Evolutionary conservation across 2,113 vertebrate genomes (phyloP).

Genomic region (Mystacornis crossleyi): DNA sequence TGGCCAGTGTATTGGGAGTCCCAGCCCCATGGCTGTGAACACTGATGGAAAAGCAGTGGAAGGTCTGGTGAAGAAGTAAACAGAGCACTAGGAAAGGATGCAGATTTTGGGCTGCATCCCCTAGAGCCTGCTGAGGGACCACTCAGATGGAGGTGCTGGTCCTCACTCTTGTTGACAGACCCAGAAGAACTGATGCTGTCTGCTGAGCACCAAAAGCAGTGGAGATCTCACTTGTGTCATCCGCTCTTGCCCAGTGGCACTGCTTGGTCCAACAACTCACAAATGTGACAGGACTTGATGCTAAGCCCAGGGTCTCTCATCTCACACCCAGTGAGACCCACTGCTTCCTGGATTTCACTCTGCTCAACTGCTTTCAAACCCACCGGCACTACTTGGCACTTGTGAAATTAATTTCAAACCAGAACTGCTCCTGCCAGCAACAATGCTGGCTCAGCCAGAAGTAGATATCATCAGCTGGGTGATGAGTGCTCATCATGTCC

Average conservation of each 20-base stretch:
- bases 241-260: not conserved
- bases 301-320: not conserved
- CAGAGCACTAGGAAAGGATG: not conserved
- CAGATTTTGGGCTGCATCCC: not conserved
- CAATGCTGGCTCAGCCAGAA: not conserved
- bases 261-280: not conserved
- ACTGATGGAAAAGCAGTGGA: not conserved
- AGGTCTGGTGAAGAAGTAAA: not conserved
- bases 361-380: not conserved
- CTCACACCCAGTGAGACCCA: not conserved
- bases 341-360: not conserved
- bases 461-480: not conserved
- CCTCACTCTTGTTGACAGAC: not conserved
- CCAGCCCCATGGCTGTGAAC: accelerated
- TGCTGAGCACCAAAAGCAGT: not conserved
- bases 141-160: not conserved
- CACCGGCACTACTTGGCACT: not conserved
- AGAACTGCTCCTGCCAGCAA: not conserved
- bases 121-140: not conserved
- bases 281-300: not conserved
- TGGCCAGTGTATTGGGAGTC: not conserved
- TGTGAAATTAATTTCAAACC: not conserved
- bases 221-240: not conserved
- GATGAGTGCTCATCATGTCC: not conserved
- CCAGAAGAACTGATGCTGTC: not conserved